Base-by-base conservation (phyloP, 2,888 invertebrate species). In the Melanostoma mellinum region DNA sequence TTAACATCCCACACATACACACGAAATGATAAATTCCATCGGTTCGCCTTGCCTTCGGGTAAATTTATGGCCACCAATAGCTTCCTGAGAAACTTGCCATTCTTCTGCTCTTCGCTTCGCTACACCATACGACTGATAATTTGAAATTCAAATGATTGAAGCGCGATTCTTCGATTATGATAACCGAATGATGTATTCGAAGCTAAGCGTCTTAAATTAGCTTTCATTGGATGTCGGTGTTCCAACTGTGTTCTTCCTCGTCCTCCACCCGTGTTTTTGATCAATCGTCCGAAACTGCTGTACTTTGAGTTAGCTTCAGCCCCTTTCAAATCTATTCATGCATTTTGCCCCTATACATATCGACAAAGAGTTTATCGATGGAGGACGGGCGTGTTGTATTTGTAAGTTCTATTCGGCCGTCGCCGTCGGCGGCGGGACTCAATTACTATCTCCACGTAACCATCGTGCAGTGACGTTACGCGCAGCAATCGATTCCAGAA, bases 81-180 rank as follows among this genome's bases (percentile, higher is more conserved):
- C 69, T 69, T 73, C 82, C 82, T 82, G 77, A 77, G 77, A 82
- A 82, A 74, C 82, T 77, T 63, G 63, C 38, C 53, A 33, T 67
- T 53, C 42, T 42, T 52, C 65, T 35, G 50, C 46, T 42, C 58
- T 36, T 44, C 36, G 33, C 74, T 65, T 56, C 8, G 30, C 48
- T 6, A 20, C 32, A 33, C 38, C 30, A 9, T 10, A 73, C 50
- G 55, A 44, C 35, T 60, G 73, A 67, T 73, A 73, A 86, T 86
- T 86, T 86, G 80, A 86, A 86, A 80, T 86, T 86, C 86, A 86
- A 86, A 86, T 86, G 86, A 85, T 86, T 85, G 75, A 86, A 85
- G 85, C 85, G 79, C 86, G 86, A 86, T 86, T 81, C 71, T 71
- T 79, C 82, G 76, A 78, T 84, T 84, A 85, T 86, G 86, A 86